Conservation (phyloP, 2,113 vertebrate species). For the Gnathochromis pfefferi region DNA sequence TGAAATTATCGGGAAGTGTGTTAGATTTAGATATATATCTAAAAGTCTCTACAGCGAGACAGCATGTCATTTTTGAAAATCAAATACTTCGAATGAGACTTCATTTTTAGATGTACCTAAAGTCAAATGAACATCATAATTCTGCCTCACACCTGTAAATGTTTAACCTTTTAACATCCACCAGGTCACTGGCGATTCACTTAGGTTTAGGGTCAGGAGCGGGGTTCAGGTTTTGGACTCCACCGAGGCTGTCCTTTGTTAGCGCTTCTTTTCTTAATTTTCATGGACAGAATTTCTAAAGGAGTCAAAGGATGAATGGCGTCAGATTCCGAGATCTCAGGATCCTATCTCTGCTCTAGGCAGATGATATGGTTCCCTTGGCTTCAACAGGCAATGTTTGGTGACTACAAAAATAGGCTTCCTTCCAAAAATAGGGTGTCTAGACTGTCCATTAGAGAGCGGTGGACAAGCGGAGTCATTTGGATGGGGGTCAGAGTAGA, state of each 20-base stretch:
- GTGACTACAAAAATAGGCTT: background rate
- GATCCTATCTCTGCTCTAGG: background rate
- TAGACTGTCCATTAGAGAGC: background rate
- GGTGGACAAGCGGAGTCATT: background rate
- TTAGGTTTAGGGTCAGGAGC: background rate
- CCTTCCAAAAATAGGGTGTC: background rate
- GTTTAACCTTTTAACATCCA: background rate
- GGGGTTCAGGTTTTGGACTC: fast-evolving
- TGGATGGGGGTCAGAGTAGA: background rate
- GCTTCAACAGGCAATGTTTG: background rate
- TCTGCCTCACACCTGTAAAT: background rate
- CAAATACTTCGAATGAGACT: background rate
- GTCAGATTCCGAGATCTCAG: background rate
- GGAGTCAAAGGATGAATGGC: background rate
- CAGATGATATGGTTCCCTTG: background rate
- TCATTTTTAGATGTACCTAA: background rate
- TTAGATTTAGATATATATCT: background rate
- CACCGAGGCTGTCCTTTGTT: background rate
- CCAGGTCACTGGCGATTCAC: background rate
- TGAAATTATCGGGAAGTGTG: background rate
- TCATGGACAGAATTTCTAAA: background rate
- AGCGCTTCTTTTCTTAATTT: background rate
- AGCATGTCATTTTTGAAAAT: background rate
- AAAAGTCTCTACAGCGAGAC: background rate
- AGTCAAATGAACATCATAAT: background rate